These are phyloP conservation scores for Cassiopea xamachana DNA, from an alignment of 30 jellyfish, hydroid and myxozoan species.

Conservation along the genomic window DNA sequence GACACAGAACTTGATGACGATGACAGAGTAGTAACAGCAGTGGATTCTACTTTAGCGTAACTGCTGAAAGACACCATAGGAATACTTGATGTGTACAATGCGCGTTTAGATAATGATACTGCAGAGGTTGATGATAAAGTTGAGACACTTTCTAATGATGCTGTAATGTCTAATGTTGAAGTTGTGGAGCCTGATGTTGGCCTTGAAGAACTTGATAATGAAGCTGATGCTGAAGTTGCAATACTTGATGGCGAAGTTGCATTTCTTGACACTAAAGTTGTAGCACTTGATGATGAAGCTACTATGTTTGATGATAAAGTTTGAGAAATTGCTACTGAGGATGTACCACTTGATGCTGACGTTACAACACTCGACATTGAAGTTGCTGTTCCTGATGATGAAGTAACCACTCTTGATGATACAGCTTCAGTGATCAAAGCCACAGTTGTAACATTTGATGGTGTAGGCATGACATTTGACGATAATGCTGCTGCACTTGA, in stretches of 20 bases:
- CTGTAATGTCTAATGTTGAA: neutral
- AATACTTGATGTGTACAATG: no score
- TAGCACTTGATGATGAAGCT: no score
- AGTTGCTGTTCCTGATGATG: neutral
- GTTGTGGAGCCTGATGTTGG: slow-evolving; percentile 6
- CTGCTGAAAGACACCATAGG: no score
- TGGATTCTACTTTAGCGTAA: neutral
- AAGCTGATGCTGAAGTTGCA: neutral
- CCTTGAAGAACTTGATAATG: slow-evolving; percentile 2
- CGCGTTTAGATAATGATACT: neutral
- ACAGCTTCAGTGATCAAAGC: no score
- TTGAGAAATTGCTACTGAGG: neutral
- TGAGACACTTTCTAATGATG: slow-evolving; percentile 1
- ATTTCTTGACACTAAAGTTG: no score
- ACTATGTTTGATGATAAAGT: neutral
- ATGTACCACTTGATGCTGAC: neutral
- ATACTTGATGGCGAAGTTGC: neutral
- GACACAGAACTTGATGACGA: neutral
- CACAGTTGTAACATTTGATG: neutral
- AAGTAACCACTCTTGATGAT: no score
- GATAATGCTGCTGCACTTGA: slow-evolving; percentile 23
- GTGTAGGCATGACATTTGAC: neutral
- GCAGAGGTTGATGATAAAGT: neutral
- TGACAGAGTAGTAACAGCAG: neutral
- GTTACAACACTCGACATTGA: neutral